Percentiles rank a stretch among this genome's conserved stretches.
phyloP scores from a whole-genome alignment of 2,888 invertebrate genomes.

The Dromius quadrimaculatus region DNA sequence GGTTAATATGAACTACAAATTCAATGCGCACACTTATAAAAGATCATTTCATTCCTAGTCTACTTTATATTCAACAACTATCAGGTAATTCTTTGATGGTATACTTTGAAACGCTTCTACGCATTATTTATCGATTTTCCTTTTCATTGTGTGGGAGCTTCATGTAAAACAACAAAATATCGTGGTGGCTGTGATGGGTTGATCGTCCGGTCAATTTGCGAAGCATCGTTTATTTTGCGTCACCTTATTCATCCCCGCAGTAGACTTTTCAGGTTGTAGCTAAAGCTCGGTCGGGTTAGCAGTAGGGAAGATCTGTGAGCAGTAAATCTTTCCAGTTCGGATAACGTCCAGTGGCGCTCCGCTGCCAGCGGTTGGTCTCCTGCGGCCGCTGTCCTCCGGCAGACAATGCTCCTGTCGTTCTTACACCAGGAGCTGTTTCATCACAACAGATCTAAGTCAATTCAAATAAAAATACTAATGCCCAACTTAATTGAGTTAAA shows the following conservation, averaged over 20 bases:
- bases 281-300: conserved; percentile 58
- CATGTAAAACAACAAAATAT: too few species aligned
- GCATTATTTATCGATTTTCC: too few species aligned
- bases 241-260: conserved; percentile 36
- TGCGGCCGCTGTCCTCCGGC: conserved; percentile 54
- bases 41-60: too few species aligned
- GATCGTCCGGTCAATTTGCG: conserved; percentile 43
- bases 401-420: conserved; percentile 27
- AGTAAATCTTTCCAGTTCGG: conserved; percentile 59
- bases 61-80: too few species aligned
- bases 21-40: too few species aligned
- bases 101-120: too few species aligned
- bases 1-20: too few species aligned
- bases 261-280: conserved; percentile 58
- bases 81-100: too few species aligned
- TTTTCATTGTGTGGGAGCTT: too few species aligned
- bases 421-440: conserved; percentile 27
- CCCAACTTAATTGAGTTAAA: conserved; percentile 10
- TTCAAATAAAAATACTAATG: conserved; percentile 7
- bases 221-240: conserved; percentile 46
- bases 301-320: conserved; percentile 54
- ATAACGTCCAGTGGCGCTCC: conserved; percentile 57
- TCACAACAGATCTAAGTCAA: conserved; percentile 51
- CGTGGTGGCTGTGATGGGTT: conserved; percentile 12
- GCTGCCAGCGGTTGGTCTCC: conserved; percentile 53